Evolutionary conservation across 2,113 vertebrate species (phyloP).

Genomic region (Apodemus speciosus): DNA sequence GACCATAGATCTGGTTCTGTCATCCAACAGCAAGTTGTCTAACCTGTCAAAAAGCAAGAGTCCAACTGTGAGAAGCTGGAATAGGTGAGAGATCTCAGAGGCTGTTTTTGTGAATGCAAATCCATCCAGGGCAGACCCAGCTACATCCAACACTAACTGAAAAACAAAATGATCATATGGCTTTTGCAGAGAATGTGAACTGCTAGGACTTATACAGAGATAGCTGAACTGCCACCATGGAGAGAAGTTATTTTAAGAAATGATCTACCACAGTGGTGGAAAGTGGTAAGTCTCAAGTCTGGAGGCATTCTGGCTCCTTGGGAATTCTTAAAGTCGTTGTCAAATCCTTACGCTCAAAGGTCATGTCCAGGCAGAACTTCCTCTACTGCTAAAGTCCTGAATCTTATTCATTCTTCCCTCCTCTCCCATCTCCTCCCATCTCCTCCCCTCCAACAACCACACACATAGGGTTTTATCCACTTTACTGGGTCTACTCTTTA

Average conservation of each 20-base stretch:
- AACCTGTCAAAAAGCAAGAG: neutral
- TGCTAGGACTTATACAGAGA: neutral
- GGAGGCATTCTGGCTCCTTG: neutral
- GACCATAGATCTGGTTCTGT: neutral
- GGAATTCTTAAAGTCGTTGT: neutral
- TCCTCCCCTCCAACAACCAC: too few relatives aligned
- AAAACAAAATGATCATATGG: neutral
- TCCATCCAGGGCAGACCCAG: neutral
- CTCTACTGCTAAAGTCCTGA: neutral
- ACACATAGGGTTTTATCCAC: neutral
- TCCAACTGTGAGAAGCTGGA: neutral
- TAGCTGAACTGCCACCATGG: neutral
- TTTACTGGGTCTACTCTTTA: neutral
- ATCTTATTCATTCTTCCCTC: neutral
- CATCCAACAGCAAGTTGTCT: neutral
- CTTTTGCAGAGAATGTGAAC: neutral
- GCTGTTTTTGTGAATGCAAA: neutral
- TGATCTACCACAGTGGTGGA: neutral
- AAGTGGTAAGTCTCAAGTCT: neutral
- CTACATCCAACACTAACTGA: neutral
- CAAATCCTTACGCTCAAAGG: neutral
- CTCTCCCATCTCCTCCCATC: accelerated
- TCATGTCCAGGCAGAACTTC: neutral
- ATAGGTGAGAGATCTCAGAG: neutral
- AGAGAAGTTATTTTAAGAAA: neutral